These are phyloP conservation scores for Oscheius onirici DNA, from an alignment of 2,888 invertebrate genomes.

Conservation along the genomic window DNA sequence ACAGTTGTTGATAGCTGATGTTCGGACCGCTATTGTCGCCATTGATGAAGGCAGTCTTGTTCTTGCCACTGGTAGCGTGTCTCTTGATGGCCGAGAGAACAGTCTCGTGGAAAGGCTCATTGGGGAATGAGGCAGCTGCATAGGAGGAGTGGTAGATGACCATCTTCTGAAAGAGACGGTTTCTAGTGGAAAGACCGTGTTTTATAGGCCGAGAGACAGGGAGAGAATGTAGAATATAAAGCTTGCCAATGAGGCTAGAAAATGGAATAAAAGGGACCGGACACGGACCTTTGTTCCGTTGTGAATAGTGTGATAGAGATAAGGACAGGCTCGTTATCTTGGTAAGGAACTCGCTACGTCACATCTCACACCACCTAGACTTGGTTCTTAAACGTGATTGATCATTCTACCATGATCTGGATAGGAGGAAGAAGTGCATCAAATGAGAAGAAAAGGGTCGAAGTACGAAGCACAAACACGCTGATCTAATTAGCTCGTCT, in stretches of 20 bases:
- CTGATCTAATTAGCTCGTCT: constrained; percentile 15
- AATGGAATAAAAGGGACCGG: too few relatives aligned
- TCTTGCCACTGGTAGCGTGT: constrained; percentile 37
- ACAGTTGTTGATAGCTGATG: constrained; percentile 42
- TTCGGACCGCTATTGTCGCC: constrained; percentile 39
- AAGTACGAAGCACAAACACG: constrained; percentile 10
- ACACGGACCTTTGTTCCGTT: neutral
- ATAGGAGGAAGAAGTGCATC: neutral
- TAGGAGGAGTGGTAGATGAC: constrained; percentile 46
- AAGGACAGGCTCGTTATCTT: constrained; percentile 12
- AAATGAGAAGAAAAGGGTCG: constrained; percentile 1
- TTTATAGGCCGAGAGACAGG: too few relatives aligned
- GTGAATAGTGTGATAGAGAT: constrained; percentile 13
- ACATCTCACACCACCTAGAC: constrained; percentile 10
- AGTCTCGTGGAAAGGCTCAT: constrained; percentile 47
- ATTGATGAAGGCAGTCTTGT: constrained; percentile 51
- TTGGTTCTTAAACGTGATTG: too few relatives aligned
- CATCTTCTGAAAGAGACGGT: constrained; percentile 7
- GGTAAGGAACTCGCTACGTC: neutral
- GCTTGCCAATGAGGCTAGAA: too few relatives aligned
- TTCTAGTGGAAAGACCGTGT: too few relatives aligned
- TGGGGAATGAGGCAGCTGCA: constrained; percentile 42
- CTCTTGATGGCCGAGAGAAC: constrained; percentile 45
- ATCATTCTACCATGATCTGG: too few relatives aligned
- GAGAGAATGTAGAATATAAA: too few relatives aligned